Percentiles rank a stretch among this genome's conserved stretches.
Conservation (phyloP, 2,113 vertebrate species). For the Urocolius indicus region DNA sequence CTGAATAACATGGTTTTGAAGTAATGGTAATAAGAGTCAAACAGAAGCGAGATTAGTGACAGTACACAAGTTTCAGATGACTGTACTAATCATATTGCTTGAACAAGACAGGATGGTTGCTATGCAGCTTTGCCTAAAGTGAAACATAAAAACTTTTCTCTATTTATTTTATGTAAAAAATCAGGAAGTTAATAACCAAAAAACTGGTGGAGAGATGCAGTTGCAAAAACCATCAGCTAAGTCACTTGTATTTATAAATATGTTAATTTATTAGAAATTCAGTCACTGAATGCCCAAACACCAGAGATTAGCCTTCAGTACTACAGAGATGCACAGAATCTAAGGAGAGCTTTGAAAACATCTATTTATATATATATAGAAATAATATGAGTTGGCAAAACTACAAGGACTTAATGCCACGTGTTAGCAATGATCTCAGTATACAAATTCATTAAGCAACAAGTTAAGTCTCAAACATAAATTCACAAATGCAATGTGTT, state of each 20-base stretch:
- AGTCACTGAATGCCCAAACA: background rate
- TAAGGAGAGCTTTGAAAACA: background rate
- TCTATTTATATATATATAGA: background rate
- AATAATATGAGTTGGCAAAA: background rate
- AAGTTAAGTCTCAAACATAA: background rate
- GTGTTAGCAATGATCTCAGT: background rate
- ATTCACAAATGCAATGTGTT: background rate
- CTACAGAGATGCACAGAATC: background rate
- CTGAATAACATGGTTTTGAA: constrained; percentile 12
- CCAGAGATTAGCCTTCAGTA: background rate
- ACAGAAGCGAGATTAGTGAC: constrained; percentile 1
- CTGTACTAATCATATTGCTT: background rate
- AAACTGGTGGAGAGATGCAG: background rate
- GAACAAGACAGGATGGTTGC: background rate
- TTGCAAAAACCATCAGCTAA: background rate
- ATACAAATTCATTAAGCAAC: background rate
- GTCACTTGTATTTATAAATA: background rate
- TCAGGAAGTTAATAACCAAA: background rate
- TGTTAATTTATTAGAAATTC: background rate
- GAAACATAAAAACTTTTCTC: background rate
- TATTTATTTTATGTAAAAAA: background rate
- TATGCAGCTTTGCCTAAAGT: background rate
- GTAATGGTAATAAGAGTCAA: background rate
- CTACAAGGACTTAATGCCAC: background rate
- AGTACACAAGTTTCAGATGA: background rate